Conservation (phyloP, 37 sponge, comb jelly and placozoan genomes). For the Spongia lamella region DNA sequence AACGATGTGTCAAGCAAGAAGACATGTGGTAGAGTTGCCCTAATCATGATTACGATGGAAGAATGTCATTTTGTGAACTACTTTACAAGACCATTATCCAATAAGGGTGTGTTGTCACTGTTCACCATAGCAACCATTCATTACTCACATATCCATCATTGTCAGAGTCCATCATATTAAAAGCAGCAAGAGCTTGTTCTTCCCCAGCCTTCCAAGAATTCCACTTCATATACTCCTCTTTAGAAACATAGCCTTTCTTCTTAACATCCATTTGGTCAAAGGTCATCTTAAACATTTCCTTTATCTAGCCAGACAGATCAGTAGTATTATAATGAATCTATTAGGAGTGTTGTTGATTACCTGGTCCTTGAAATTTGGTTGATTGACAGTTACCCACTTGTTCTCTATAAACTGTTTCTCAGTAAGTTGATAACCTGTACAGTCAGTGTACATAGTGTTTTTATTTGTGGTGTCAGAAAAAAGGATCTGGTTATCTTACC, state of each 20-base stretch:
- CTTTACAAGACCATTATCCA: too few species aligned
- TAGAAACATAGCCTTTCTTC: background rate
- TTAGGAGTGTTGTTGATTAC: background rate
- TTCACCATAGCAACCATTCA: too few species aligned
- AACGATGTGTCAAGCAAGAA: too few species aligned
- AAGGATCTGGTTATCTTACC: too few species aligned
- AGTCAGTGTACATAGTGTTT: background rate
- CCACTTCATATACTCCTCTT: slow-evolving; percentile 1
- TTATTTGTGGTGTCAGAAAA: too few species aligned
- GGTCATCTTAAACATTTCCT: background rate
- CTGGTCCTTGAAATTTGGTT: background rate
- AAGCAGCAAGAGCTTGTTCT: background rate
- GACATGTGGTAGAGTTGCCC: too few species aligned
- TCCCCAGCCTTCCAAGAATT: slow-evolving; percentile 7
- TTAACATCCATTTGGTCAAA: background rate
- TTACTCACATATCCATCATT: background rate
- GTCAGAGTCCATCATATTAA: background rate
- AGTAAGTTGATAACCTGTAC: background rate
- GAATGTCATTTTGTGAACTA: too few species aligned
- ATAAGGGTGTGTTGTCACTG: too few species aligned
- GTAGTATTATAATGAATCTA: too few species aligned
- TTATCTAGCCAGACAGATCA: background rate
- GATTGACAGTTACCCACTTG: background rate
- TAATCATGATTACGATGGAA: too few species aligned
- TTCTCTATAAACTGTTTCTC: background rate